These are phyloP conservation scores for Calypte anna DNA, from an alignment of 2,113 vertebrate genomes.

Conservation along the genomic window DNA sequence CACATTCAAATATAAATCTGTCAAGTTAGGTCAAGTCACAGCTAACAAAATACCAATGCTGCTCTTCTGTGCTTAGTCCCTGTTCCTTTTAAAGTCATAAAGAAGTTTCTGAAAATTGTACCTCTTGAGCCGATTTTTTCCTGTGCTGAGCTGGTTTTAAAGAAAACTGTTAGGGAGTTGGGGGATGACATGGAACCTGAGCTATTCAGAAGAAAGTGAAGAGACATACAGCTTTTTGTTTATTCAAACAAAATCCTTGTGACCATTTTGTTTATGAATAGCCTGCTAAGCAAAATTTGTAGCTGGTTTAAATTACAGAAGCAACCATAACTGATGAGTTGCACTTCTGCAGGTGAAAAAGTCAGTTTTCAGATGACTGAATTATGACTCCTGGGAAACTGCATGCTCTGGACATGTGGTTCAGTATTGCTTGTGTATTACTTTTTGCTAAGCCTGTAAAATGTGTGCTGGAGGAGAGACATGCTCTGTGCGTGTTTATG, in stretches of 20 bases:
- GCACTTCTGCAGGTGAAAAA: conserved; percentile 26
- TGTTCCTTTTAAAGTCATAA: not conserved
- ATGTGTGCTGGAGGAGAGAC: not conserved
- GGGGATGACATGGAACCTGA: not conserved
- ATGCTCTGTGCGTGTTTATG: not conserved
- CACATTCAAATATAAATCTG: conserved; percentile 52
- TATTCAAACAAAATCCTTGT: not conserved
- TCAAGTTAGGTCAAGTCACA: conserved; percentile 40
- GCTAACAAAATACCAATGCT: conserved; percentile 16
- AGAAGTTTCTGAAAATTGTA: conserved; percentile 8
- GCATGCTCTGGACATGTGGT: not conserved
- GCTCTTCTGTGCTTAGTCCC: not conserved
- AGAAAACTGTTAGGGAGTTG: not conserved
- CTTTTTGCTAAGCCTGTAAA: conserved; percentile 43
- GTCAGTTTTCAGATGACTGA: conserved; percentile 48
- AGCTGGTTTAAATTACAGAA: not conserved
- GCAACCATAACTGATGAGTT: not conserved
- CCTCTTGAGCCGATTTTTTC: not conserved
- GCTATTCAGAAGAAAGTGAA: not conserved
- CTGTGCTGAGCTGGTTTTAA: not conserved
- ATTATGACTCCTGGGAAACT: conserved; percentile 29
- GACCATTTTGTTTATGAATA: not conserved
- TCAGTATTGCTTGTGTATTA: not conserved
- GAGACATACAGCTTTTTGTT: not conserved
- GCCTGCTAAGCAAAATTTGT: not conserved